Base-by-base conservation (phyloP, 2,113 vertebrate species). In the Malaclemys terrapin region DNA sequence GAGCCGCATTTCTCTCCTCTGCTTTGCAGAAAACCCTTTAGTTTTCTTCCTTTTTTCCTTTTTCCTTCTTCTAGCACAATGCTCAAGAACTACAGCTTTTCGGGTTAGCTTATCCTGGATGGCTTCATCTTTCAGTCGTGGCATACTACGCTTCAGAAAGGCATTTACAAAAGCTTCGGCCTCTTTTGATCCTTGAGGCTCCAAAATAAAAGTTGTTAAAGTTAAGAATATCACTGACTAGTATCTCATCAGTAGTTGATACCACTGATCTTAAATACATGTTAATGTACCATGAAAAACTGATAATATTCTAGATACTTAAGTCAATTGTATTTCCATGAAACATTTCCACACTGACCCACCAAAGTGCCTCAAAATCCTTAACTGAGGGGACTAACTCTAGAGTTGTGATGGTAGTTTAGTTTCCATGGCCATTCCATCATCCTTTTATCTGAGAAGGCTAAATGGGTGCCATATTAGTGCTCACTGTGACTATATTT, bases 51-150 rank as follows among this genome's bases (percentile, higher is more conserved):
- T 98, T 76, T 84, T 98, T 2, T 75, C 97, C 86, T 96, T 98
- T 0, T 29, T 57, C 85, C 87, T 98, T 38, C 95, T 98, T 10
- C 91, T 97, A 5, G 96, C 80, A 11, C 84, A 8, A 90, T 98
- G 98, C 59, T 98, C 97, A 17, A 99, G 98, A 4, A 99, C 85
- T 1, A 99, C 96, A 0, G 99, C 99, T 91, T 99, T 99, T 84
- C 96, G 98, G 2, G 89, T 93, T 35, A 99, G 50, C 10, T 93
- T 56, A 2, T 92, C 95, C 62, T 98, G 96, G 3, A 98, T 96
- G 0, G 59, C 96, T 9, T 59, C 72, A 1, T 78, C 69, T 8
- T 47, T 82, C 53, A 95, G 47, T 3, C 4, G 86, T 1, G 97
- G 98, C 52, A 98, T 50, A 50, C 98, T 98, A 0, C 93, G 98